Evolutionary conservation across 2,888 invertebrate genomes (phyloP).

Genomic region (Melanostoma mellinum): DNA sequence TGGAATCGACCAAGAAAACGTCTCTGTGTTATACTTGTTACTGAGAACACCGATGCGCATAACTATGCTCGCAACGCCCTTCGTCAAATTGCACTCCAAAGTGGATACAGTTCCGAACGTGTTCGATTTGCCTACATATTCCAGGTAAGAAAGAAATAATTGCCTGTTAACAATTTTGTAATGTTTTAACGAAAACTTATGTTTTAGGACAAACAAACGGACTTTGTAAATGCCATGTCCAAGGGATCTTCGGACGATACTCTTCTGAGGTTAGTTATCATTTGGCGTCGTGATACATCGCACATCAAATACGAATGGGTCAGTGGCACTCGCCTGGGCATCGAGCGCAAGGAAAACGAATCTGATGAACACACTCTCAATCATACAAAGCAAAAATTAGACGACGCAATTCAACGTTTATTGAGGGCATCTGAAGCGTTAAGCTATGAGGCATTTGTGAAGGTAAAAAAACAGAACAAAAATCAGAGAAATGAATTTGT

Average conservation of each 20-base stretch:
- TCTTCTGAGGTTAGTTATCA: slow-evolving; percentile 90
- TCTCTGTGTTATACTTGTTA: slow-evolving; percentile 91
- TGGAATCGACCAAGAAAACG: slow-evolving; percentile 90
- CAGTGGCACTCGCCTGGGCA: slow-evolving; percentile 79
- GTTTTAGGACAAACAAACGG: slow-evolving; percentile 85
- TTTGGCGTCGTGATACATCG: slow-evolving; percentile 94
- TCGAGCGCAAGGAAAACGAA: slow-evolving; percentile 79
- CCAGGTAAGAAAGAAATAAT: slow-evolving; percentile 83
- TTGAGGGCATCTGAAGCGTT: slow-evolving; percentile 89
- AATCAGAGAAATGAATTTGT: background rate
- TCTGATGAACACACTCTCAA: slow-evolving; percentile 84
- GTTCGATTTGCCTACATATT: slow-evolving; percentile 95
- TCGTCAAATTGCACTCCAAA: slow-evolving; percentile 87
- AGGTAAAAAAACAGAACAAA: slow-evolving; percentile 82
- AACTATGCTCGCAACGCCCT: slow-evolving; percentile 85
- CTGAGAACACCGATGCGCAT: slow-evolving; percentile 84
- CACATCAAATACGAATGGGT: slow-evolving; percentile 96
- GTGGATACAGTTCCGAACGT: slow-evolving; percentile 86
- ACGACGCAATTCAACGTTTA: slow-evolving; percentile 87
- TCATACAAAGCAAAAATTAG: slow-evolving; percentile 88
- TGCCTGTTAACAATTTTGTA: background rate
- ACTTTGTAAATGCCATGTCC: slow-evolving; percentile 87
- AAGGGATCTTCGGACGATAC: slow-evolving; percentile 85
- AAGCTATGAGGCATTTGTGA: slow-evolving; percentile 90
- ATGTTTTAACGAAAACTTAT: background rate